These are phyloP conservation scores for Anableps anableps DNA, from an alignment of 2,797 vertebrate genomes.

Conservation along the genomic window DNA sequence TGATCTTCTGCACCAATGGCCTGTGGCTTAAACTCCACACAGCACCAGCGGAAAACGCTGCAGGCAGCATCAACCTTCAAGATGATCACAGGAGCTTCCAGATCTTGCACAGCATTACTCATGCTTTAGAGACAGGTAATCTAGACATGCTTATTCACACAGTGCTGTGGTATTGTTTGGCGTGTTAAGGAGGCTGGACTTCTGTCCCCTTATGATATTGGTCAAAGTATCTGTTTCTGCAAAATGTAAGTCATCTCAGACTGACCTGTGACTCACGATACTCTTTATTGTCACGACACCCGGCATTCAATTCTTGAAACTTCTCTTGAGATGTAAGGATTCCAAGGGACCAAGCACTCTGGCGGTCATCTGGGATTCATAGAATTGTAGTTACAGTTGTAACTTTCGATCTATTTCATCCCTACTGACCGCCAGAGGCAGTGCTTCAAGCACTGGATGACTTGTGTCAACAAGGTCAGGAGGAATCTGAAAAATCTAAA, in stretches of 20 bases:
- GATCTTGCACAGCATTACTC: conserved; percentile 56
- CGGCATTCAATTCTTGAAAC: neutral
- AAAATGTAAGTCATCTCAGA: neutral
- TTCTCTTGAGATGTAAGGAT: neutral
- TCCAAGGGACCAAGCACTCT: neutral
- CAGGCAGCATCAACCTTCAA: conserved; percentile 72
- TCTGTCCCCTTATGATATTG: neutral
- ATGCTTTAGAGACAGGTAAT: conserved; percentile 40
- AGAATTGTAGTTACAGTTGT: neutral
- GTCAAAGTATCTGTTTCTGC: neutral
- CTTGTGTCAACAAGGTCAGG: neutral
- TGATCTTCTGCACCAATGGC: conserved; percentile 63
- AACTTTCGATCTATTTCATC: neutral
- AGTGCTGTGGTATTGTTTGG: neutral
- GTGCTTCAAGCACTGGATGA: neutral
- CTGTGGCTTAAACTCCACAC: conserved; percentile 60
- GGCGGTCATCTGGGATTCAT: neutral
- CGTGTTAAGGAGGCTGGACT: neutral
- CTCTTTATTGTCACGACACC: neutral
- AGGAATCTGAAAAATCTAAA: too few relatives aligned
- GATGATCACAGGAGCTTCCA: conserved; percentile 50
- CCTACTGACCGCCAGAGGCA: neutral
- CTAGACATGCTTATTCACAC: neutral
- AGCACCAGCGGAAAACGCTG: conserved; percentile 20
- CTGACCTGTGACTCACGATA: neutral